Conservation (phyloP, 2,888 invertebrate species). For the Cynaeus angustus region DNA sequence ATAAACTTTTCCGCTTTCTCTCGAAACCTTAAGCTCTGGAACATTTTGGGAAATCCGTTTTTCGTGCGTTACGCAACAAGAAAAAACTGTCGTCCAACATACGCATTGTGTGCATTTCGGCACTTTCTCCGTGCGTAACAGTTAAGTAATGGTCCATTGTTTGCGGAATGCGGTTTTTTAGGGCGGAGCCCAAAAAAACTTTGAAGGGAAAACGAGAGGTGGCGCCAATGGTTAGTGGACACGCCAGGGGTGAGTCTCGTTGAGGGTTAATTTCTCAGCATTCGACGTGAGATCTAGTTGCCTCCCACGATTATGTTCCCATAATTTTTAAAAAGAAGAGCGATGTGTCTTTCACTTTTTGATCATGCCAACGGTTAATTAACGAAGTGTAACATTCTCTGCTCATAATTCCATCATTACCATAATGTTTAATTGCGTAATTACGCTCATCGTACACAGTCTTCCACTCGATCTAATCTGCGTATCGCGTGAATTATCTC, state of each 20-base stretch:
- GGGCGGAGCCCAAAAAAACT: background rate
- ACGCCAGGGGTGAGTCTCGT: background rate
- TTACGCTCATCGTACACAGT: background rate
- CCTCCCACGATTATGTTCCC: background rate
- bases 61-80: slow-evolving; percentile 3
- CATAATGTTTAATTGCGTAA: slow-evolving; percentile 17
- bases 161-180: slow-evolving; percentile 4
- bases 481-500: slow-evolving; percentile 15
- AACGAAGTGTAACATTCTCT: background rate
- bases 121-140: slow-evolving; percentile 18
- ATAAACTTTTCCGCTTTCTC: slow-evolving; percentile 16
- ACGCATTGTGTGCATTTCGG: slow-evolving; percentile 3
- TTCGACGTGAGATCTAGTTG: background rate
- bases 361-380: background rate
- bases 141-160: slow-evolving; percentile 22
- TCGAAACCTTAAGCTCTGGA: background rate
- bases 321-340: background rate
- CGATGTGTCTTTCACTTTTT: slow-evolving; percentile 17
- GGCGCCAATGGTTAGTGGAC: background rate
- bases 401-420: slow-evolving; percentile 5
- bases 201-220: background rate
- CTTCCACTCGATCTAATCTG: slow-evolving; percentile 3
- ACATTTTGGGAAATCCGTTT: background rate
- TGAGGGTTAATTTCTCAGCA: too few relatives aligned
- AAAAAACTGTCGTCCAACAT: background rate